Percentiles rank a stretch among this genome's conserved stretches.
Evolutionary conservation across 2,797 vertebrate genomes (phyloP).

Genomic region (Ciconia nigra): DNA sequence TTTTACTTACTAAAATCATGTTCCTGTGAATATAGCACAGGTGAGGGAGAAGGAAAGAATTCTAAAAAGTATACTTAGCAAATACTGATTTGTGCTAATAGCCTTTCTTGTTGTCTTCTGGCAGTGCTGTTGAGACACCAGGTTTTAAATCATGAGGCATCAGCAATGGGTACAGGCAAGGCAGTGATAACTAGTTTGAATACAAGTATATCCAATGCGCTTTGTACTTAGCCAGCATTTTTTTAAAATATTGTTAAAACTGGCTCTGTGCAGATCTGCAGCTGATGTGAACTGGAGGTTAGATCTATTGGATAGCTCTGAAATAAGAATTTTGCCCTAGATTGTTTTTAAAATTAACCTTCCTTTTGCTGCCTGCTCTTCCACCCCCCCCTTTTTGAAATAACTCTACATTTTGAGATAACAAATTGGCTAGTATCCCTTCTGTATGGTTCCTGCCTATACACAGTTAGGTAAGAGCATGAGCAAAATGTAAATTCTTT

Average conservation of each 20-base stretch:
- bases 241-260: background rate
- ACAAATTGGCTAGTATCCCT: background rate
- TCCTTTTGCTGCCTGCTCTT: background rate
- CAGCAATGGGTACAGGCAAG: background rate
- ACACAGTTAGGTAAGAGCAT: constrained; percentile 14
- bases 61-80: background rate
- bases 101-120: background rate
- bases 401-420: background rate
- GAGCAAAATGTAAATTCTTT: constrained; percentile 52
- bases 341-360: background rate
- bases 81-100: background rate
- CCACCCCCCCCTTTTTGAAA: background rate
- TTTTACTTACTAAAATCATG: background rate
- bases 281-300: background rate
- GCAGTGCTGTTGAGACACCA: background rate
- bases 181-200: background rate
- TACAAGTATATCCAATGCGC: background rate
- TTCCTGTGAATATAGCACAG: background rate
- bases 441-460: background rate
- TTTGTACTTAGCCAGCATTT: background rate
- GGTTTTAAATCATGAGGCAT: background rate
- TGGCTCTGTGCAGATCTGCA: background rate
- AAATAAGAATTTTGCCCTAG: background rate
- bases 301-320: background rate
- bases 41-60: background rate